Conservation (phyloP, 2,797 vertebrate genomes). For the Dermochelys coriacea region DNA sequence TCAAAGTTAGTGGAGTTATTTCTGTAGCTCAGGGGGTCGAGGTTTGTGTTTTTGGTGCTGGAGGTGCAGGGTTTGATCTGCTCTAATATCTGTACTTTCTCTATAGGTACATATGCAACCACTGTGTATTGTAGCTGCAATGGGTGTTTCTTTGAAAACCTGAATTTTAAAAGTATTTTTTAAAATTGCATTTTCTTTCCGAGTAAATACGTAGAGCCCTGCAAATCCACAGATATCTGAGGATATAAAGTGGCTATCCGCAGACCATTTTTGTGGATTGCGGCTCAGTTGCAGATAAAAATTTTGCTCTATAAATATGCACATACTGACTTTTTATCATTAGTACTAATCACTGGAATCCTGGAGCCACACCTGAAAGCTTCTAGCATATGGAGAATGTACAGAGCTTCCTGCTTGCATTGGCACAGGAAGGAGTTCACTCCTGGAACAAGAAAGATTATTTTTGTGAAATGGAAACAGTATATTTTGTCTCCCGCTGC, state of each 20-base stretch:
- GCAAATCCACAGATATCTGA: too few species aligned
- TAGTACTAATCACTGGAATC: not conserved
- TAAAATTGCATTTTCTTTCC: not conserved
- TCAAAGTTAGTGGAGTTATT: not conserved
- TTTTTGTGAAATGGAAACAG: not conserved
- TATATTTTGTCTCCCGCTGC: constrained; percentile 22
- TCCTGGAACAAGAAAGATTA: constrained; percentile 21
- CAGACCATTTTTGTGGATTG: too few species aligned
- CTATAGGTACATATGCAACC: not conserved
- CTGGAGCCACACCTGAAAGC: not conserved
- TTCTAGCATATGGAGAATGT: not conserved
- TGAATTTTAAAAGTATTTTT: not conserved
- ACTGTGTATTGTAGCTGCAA: not conserved
- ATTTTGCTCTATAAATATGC: not conserved
- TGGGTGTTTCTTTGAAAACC: not conserved
- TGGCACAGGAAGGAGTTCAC: constrained; percentile 15
- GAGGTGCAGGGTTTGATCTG: not conserved
- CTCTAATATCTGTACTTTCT: not conserved
- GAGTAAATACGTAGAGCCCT: not conserved
- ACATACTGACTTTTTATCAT: not conserved
- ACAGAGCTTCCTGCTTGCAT: constrained; percentile 17
- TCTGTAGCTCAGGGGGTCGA: not conserved
- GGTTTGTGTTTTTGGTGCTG: not conserved
- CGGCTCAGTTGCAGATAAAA: too few species aligned
- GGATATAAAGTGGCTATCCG: too few species aligned